Percentiles rank a stretch among this genome's conserved stretches.
phyloP scores from a whole-genome alignment of 1,140 invertebrate genomes.

The Trichonephila inaurata region DNA sequence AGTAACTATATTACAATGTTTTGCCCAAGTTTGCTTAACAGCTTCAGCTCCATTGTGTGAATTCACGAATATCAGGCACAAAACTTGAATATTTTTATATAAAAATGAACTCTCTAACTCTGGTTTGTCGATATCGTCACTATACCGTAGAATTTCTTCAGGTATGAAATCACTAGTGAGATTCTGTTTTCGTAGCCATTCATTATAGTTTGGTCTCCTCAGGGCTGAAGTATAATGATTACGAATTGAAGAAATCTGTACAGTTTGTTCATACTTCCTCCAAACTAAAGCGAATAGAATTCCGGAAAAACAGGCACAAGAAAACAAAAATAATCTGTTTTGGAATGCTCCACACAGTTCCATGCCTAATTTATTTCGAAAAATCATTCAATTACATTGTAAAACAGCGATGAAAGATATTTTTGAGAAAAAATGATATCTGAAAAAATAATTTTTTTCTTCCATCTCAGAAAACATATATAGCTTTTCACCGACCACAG shows the following conservation, averaged over 20 bases:
- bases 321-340: conserved; percentile 76
- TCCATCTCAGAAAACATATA: no score
- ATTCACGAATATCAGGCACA: conserved; percentile 78
- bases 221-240: conserved; percentile 72
- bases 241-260: conserved; percentile 69
- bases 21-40: conserved; percentile 78
- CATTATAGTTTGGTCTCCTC: conserved; percentile 73
- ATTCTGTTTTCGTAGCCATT: conserved; percentile 76
- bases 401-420: neutral
- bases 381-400: neutral
- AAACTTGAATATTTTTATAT: conserved; percentile 71
- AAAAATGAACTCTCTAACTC: conserved; percentile 74
- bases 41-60: conserved; percentile 76
- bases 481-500: no score
- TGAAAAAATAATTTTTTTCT: no score
- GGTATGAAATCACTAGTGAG: conserved; percentile 52
- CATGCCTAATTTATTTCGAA: neutral
- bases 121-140: neutral
- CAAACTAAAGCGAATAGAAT: conserved; percentile 79
- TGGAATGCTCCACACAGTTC: conserved; percentile 62
- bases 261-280: conserved; percentile 78
- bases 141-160: conserved; percentile 76
- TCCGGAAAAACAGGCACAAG: conserved; percentile 78
- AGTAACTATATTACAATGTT: conserved; percentile 78
- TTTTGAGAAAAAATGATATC: neutral